phyloP scores from a whole-genome alignment of 2,113 vertebrate genomes.

The Phocoena sinus region DNA sequence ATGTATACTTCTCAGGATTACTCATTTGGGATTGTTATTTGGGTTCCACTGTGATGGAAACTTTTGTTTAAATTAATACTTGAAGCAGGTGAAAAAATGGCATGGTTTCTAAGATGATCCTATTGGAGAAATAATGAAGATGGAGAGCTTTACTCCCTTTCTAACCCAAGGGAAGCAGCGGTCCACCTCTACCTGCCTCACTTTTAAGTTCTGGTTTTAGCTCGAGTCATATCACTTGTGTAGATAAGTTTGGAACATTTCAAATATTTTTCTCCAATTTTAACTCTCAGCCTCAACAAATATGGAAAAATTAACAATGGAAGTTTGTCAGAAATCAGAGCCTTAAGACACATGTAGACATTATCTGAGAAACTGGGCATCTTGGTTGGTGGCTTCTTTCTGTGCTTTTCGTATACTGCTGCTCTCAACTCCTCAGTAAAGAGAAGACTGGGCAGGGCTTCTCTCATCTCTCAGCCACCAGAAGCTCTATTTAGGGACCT shows the following conservation, averaged over 20 bases:
- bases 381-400: neutral
- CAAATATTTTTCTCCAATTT: neutral
- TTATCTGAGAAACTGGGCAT: neutral
- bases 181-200: neutral
- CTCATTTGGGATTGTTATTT: neutral
- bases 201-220: neutral
- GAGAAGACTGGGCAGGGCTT: neutral
- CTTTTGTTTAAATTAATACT: neutral
- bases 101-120: neutral
- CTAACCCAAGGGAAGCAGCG: neutral
- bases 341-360: neutral
- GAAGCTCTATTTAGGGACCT: neutral
- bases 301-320: neutral
- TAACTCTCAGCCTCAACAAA: neutral
- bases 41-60: neutral
- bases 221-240: neutral
- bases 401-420: neutral
- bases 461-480: neutral
- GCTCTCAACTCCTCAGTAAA: neutral
- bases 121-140: conserved; percentile 28
- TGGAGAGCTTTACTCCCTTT: neutral
- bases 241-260: neutral
- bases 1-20: conserved; percentile 36
- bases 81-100: neutral
- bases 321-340: neutral